Evolutionary conservation across 2,113 vertebrate species (phyloP).

Genomic region (Vulpes vulpes): DNA sequence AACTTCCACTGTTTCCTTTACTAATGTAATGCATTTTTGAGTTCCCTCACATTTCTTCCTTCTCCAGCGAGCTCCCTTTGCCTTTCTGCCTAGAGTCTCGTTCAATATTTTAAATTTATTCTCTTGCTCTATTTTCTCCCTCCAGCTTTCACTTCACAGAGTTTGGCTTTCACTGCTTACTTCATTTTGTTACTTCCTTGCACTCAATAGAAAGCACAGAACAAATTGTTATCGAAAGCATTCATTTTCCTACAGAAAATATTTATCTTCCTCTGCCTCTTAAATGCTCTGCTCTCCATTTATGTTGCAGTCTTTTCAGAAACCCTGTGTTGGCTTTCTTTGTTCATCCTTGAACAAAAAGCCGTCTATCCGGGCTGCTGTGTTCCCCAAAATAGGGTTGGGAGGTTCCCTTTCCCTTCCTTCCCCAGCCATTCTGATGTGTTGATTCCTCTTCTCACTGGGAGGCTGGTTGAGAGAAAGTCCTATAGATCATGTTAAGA

Average conservation of each 20-base stretch:
- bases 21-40: not conserved
- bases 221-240: slow-evolving; percentile 28
- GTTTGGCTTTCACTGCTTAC: slow-evolving; percentile 33
- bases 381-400: not conserved
- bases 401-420: not conserved
- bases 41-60: slow-evolving; percentile 33
- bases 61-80: not conserved
- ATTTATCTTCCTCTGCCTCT: slow-evolving; percentile 44
- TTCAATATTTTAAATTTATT: slow-evolving; percentile 53
- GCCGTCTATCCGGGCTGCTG: not conserved
- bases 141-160: slow-evolving; percentile 36
- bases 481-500: slow-evolving; percentile 14
- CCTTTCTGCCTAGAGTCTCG: slow-evolving; percentile 44
- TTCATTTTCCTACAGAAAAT: slow-evolving; percentile 51
- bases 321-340: slow-evolving; percentile 34
- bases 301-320: slow-evolving; percentile 30
- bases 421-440: not conserved
- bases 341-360: slow-evolving; percentile 53
- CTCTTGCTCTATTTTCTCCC: slow-evolving; percentile 45
- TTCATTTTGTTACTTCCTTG: slow-evolving; percentile 52
- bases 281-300: slow-evolving; percentile 51
- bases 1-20: slow-evolving; percentile 16
- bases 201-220: slow-evolving; percentile 49
- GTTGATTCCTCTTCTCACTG: not conserved
- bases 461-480: slow-evolving; percentile 14